Percentiles rank a stretch among this genome's conserved stretches.
phyloP scores from a whole-genome alignment of 1,140 invertebrate genomes.

The Chironomus tepperi region DNA sequence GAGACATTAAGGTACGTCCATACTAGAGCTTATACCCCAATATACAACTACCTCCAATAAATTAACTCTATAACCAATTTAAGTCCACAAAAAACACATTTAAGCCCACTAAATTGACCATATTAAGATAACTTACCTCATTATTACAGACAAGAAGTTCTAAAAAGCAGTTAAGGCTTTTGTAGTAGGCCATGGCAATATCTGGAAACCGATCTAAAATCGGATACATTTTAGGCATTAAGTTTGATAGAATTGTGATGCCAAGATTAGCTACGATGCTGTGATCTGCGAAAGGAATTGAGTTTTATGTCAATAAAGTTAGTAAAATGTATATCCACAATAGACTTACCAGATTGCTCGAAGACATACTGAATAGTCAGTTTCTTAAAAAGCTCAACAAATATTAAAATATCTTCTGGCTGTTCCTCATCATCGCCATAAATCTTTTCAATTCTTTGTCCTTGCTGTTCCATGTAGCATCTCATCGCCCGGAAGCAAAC shows the following conservation, averaged over 20 bases:
- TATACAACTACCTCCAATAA: too few relatives aligned
- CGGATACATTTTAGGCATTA: conserved; percentile 16
- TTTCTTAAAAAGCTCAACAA: background rate
- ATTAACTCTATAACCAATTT: too few relatives aligned
- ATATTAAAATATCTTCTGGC: background rate
- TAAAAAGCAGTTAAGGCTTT: conserved; percentile 7
- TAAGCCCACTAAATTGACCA: too few relatives aligned
- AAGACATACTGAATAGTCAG: background rate
- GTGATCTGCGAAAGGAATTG: background rate
- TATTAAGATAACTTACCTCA: conserved; percentile 15
- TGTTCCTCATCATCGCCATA: conserved; percentile 7
- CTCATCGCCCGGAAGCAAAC: background rate
- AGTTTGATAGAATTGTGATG: background rate
- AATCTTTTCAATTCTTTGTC: background rate
- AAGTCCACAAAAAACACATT: too few relatives aligned
- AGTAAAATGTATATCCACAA: background rate
- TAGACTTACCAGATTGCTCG: background rate
- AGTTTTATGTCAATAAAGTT: too few relatives aligned
- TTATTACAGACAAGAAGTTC: background rate
- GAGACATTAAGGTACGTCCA: too few relatives aligned
- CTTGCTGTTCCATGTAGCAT: background rate
- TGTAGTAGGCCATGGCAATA: conserved; percentile 13
- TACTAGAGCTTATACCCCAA: too few relatives aligned
- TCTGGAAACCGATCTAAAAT: background rate
- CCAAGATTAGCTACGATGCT: background rate